phyloP scores from a whole-genome alignment of 2,113 vertebrate genomes.

The Pelodiscus sinensis region DNA sequence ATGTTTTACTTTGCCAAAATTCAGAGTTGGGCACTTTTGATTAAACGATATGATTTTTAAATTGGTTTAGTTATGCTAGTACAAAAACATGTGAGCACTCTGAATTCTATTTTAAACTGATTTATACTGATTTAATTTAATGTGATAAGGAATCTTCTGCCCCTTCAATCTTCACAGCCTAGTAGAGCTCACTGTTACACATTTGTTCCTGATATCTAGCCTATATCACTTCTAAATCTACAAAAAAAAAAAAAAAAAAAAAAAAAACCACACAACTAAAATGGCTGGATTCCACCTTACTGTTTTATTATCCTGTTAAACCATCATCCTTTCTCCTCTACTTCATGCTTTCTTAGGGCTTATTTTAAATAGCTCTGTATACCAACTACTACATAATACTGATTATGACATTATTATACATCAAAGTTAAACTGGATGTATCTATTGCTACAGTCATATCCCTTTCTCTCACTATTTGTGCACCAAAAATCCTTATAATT shows the following conservation, averaged over 20 bases:
- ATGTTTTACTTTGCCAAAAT: neutral
- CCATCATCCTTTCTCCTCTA: too few relatives aligned
- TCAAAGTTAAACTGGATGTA: neutral
- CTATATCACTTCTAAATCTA: too few relatives aligned
- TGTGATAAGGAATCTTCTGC: neutral
- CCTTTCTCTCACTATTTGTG: neutral
- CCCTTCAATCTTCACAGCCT: neutral
- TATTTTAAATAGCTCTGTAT: constrained; percentile 23
- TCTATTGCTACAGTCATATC: neutral
- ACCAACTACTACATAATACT: constrained; percentile 26
- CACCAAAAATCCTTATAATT: too few relatives aligned
- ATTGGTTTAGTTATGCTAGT: neutral
- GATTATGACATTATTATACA: constrained; percentile 33
- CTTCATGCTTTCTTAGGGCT: too few relatives aligned
- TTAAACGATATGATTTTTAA: neutral
- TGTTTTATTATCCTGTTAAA: too few relatives aligned
- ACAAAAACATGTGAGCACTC: neutral
- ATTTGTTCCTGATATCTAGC: neutral
- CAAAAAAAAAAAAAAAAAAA: too few relatives aligned
- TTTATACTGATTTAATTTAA: neutral
- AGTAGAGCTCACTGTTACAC: neutral
- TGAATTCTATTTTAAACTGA: neutral
- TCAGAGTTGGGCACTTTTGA: neutral
- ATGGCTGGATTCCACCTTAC: too few relatives aligned
- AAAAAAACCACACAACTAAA: too few relatives aligned